Evolutionary conservation across 2,888 invertebrate genomes (phyloP).

Genomic region (Neoitamus cyanurus): DNA sequence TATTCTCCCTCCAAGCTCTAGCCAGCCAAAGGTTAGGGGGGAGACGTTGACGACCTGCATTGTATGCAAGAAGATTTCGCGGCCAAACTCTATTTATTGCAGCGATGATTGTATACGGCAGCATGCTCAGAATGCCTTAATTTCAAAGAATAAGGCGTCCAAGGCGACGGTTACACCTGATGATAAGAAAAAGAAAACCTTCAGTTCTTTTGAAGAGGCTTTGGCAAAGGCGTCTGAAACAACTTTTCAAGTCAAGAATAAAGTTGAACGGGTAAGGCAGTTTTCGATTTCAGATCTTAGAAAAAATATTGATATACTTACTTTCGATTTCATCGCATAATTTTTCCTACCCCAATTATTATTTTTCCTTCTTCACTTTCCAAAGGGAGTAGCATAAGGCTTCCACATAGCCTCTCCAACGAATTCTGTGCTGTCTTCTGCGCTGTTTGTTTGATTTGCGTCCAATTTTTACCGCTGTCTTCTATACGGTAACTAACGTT

Average conservation of each 20-base stretch:
- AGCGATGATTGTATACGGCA: constrained; percentile 87
- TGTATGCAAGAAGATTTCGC: constrained; percentile 80
- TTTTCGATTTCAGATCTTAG: no score
- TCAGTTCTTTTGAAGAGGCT: constrained; percentile 64
- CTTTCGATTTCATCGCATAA: no score
- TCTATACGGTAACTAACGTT: no score
- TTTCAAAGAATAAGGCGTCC: constrained; percentile 53
- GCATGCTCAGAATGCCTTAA: constrained; percentile 79
- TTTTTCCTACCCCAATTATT: no score
- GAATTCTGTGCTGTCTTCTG: no score
- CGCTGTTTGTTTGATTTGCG: no score
- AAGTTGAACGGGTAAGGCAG: constrained; percentile 61
- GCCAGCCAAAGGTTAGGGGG: not conserved
- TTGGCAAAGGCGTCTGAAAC: constrained; percentile 59
- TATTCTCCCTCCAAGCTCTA: not conserved
- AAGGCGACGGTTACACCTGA: constrained; percentile 56
- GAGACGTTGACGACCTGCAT: constrained; percentile 69
- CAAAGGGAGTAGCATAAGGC: no score
- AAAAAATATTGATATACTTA: no score
- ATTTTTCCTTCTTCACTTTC: no score
- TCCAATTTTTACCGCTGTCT: no score
- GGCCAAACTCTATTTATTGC: constrained; percentile 89
- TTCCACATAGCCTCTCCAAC: no score
- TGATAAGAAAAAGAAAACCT: constrained; percentile 62
- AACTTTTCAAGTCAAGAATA: constrained; percentile 58